Evolutionary conservation across 2,888 invertebrate genomes (phyloP).

Genomic region (Agrotis clavis): DNA sequence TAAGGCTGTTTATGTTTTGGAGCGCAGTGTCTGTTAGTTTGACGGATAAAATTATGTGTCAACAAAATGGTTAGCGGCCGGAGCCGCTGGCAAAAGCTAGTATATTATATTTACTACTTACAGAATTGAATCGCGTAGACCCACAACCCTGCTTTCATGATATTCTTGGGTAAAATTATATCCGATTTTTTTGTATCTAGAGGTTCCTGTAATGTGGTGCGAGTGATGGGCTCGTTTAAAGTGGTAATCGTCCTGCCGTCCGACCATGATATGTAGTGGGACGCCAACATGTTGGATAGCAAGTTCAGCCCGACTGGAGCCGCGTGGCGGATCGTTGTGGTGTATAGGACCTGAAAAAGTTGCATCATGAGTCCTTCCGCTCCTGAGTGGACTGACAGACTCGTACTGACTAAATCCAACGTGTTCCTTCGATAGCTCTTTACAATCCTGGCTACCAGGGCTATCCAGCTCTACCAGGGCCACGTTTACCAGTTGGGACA

Average conservation of each 20-base stretch:
- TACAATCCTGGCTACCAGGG: too few species aligned
- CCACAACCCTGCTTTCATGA: slow-evolving; percentile 58
- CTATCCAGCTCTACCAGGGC: too few species aligned
- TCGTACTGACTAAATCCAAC: too few species aligned
- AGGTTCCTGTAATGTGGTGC: background rate
- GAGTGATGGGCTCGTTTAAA: slow-evolving; percentile 71
- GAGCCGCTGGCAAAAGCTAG: too few species aligned
- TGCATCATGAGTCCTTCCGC: background rate
- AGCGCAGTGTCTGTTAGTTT: too few species aligned
- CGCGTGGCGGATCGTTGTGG: slow-evolving; percentile 89
- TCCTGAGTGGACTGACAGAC: background rate
- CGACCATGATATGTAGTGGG: slow-evolving; percentile 54
- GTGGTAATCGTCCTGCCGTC: slow-evolving; percentile 67
- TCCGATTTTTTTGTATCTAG: too few species aligned
- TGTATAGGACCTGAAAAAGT: slow-evolving; percentile 81
- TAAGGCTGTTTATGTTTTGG: too few species aligned
- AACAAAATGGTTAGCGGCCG: too few species aligned
- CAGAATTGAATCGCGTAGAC: slow-evolving; percentile 24
- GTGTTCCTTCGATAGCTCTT: too few species aligned
- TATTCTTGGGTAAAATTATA: too few species aligned
- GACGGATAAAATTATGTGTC: too few species aligned
- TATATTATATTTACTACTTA: background rate
- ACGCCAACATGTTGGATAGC: slow-evolving; percentile 83
- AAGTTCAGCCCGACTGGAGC: slow-evolving; percentile 89
- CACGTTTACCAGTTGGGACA: too few species aligned